Base-by-base conservation (phyloP, 2,113 vertebrate species). In the Tenrec ecaudatus region DNA sequence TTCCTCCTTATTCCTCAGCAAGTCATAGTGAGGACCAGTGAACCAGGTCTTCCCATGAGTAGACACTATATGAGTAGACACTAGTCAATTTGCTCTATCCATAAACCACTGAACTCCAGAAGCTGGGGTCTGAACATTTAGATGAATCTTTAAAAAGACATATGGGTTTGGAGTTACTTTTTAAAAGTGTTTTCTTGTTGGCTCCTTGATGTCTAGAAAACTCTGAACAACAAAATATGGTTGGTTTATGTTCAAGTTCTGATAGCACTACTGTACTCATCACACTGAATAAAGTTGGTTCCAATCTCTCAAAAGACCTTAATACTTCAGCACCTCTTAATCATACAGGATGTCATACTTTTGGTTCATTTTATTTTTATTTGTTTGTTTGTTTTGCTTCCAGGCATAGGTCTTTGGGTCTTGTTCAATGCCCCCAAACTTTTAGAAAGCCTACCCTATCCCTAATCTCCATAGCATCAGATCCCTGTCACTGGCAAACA, bases 381-480 rank as follows among this genome's bases (percentile, higher is more conserved):
- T n/a, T n/a, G n/a, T n/a, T 66, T 23, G 9, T 68, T 68, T 68
- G 9, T 53, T 69, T 29, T 57, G 57, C 66, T 77, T 86, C 88
- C 53, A 80, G 86, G n/a, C 92, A 80, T n/a, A 57, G 19, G 19
- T 57, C 31, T 84, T 6, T 16, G 47, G 36, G 33, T 43, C 75
- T 90, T 81, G 7, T 38, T 84, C 20, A 6, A 12, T 78, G 33
- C 58, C 78, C 23, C 86, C 43, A 81, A 36, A 38, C 81, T 43
- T 91, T 83, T 91, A 80, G 71, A 87, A 96, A 89, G 88, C 69
- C 64, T 60, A 20, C 16, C 86, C 76, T 81, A 14, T 58, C 66
- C 53, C 86, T 86, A 77, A 71, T 87, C 89, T 94, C 66, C 20
- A 47, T 12, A 15, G 47, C 69, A 53, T 85, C 64, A n/a, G 64